Evolutionary conservation across 1,140 invertebrate species (phyloP).

Genomic region (Eriocheir sinensis): DNA sequence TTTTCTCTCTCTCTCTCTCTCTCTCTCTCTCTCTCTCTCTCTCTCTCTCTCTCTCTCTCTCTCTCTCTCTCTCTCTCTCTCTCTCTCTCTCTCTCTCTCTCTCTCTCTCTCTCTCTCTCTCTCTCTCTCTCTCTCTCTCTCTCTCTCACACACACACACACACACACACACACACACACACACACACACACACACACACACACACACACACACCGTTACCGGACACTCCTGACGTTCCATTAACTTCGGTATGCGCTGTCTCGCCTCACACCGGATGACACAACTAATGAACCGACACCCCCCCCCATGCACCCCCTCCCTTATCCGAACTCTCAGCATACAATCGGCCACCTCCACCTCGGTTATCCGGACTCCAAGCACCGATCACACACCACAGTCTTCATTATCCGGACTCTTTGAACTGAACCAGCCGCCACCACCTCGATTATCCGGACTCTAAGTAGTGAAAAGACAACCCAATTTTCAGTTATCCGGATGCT

Average conservation of each 20-base stretch:
- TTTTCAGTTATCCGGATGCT: too few relatives aligned
- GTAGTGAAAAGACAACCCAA: too few relatives aligned
- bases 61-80: slow-evolving; percentile 4
- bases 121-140: not conserved
- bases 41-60: not conserved
- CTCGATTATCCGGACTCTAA: not conserved
- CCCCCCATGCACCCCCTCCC: not conserved
- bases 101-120: slow-evolving; percentile 4
- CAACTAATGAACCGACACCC: not conserved
- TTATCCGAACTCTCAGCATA: not conserved
- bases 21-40: slow-evolving; percentile 22
- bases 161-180: slow-evolving; percentile 46
- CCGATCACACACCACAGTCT: too few relatives aligned
- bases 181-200: not conserved
- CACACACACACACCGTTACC: not conserved
- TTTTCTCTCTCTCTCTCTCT: not conserved
- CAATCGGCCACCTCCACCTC: too few relatives aligned
- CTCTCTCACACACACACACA: not conserved
- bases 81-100: slow-evolving; percentile 4
- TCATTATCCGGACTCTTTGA: too few relatives aligned
- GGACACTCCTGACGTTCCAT: not conserved
- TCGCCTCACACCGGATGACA: not conserved
- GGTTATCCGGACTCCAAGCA: too few relatives aligned
- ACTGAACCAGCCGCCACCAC: not conserved
- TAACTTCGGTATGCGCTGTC: slow-evolving; percentile 1